These are phyloP conservation scores for Crocallis elinguaria DNA, from an alignment of 2,888 invertebrate species.

Conservation along the genomic window DNA sequence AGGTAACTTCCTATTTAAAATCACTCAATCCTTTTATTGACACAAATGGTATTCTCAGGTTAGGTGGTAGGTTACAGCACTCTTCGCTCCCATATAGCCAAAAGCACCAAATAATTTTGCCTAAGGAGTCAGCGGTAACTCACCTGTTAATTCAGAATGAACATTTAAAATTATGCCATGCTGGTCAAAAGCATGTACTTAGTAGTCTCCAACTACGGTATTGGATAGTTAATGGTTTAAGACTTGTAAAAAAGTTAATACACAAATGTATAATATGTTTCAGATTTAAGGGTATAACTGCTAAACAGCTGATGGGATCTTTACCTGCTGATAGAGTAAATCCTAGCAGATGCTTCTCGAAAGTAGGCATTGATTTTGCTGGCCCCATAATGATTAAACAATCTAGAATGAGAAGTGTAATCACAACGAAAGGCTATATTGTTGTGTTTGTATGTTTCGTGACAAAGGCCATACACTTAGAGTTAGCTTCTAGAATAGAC, in stretches of 20 bases:
- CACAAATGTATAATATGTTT: constrained; percentile 35
- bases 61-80: constrained; percentile 33
- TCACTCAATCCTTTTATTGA: constrained; percentile 34
- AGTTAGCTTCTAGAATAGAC: constrained; percentile 2
- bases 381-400: constrained; percentile 30
- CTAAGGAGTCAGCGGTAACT: too few relatives aligned
- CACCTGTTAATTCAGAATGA: constrained; percentile 30
- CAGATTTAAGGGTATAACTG: constrained; percentile 24
- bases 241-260: constrained; percentile 31
- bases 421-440: neutral
- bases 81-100: too few relatives aligned
- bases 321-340: constrained; percentile 21
- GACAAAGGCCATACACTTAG: constrained; percentile 15
- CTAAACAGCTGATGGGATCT: constrained; percentile 33
- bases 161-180: constrained; percentile 29
- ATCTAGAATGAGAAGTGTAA: neutral
- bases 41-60: constrained; percentile 14
- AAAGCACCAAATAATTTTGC: too few relatives aligned
- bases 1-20: constrained; percentile 4
- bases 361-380: too few relatives aligned
- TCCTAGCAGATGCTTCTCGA: too few relatives aligned
- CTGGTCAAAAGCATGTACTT: too few relatives aligned
- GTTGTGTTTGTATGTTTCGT: constrained; percentile 10
- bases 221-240: constrained; percentile 32
- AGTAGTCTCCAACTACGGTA: constrained; percentile 12